phyloP scores from a whole-genome alignment of 2,888 invertebrate genomes.

The Chrysolina americana region DNA sequence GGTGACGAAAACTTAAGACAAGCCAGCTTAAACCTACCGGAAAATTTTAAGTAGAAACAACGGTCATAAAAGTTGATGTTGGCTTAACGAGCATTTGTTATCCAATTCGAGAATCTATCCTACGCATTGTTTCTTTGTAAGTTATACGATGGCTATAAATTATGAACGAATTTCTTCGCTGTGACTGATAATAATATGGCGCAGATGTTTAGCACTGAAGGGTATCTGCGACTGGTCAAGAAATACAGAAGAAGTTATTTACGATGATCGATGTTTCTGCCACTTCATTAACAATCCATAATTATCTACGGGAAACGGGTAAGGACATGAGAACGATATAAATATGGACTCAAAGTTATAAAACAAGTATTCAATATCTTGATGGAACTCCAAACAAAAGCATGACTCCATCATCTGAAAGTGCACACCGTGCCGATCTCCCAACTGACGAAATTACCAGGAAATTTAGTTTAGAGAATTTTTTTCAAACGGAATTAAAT shows the following conservation, averaged over 20 bases:
- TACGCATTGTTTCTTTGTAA: conserved; percentile 53
- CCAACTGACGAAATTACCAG: too few relatives aligned
- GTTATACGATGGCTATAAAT: conserved; percentile 50
- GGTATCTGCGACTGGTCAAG: conserved; percentile 27
- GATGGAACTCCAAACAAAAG: too few relatives aligned
- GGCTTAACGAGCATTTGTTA: conserved; percentile 49
- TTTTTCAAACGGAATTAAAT: too few relatives aligned
- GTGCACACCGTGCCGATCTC: too few relatives aligned
- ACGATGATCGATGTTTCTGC: not conserved
- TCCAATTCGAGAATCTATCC: conserved; percentile 53
- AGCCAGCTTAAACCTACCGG: conserved; percentile 52
- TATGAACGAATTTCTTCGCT: conserved; percentile 46
- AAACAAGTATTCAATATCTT: too few relatives aligned
- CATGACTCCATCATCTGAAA: too few relatives aligned
- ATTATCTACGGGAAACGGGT: too few relatives aligned
- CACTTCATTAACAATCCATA: too few relatives aligned
- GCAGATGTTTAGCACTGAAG: conserved; percentile 37
- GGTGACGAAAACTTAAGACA: conserved; percentile 55
- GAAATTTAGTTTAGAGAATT: too few relatives aligned
- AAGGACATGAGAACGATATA: too few relatives aligned
- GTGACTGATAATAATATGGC: conserved; percentile 36
- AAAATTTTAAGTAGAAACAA: conserved; percentile 53
- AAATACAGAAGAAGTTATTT: conserved; percentile 1
- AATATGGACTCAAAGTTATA: too few relatives aligned
- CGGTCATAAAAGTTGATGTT: conserved; percentile 25